Evolutionary conservation across 2,888 invertebrate genomes (phyloP).

Genomic region (Trileptium ribeirensis): DNA sequence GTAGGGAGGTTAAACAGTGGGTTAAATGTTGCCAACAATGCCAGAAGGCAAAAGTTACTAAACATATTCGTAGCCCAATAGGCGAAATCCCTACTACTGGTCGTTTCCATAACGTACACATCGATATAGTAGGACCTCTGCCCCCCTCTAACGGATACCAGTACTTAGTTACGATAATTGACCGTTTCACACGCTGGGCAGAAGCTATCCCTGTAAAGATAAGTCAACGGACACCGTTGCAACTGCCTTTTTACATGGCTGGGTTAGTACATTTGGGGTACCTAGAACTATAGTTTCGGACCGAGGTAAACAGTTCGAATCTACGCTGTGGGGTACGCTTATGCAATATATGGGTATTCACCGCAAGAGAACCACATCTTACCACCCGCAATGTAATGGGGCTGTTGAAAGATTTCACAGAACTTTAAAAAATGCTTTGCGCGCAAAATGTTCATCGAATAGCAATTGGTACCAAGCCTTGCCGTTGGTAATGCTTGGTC

Average conservation of each 20-base stretch:
- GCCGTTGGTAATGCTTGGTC: too few species aligned
- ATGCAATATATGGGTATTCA: background rate
- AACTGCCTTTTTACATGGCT: background rate
- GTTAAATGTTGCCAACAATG: background rate
- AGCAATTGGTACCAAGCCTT: too few species aligned
- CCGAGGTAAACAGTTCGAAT: background rate
- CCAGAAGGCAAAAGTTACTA: background rate
- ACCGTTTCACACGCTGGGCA: too few species aligned
- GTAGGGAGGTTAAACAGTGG: background rate
- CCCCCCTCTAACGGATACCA: background rate
- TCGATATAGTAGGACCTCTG: conserved; percentile 9
- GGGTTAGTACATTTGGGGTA: background rate
- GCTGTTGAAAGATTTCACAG: background rate
- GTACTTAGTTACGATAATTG: background rate
- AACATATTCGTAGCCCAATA: too few species aligned
- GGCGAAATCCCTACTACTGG: conserved; percentile 4
- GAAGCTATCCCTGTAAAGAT: too few species aligned
- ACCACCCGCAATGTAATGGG: conserved; percentile 1
- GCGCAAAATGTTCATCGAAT: background rate
- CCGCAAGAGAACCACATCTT: background rate
- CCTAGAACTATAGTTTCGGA: background rate
- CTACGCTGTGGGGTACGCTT: background rate
- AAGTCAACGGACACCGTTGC: background rate
- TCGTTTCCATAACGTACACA: background rate
- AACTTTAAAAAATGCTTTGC: background rate